Evolutionary conservation across 1,140 invertebrate species (phyloP), one percentile per base, ranked within the genome.

Genomic region (Drosophila ohnishii): DNA sequence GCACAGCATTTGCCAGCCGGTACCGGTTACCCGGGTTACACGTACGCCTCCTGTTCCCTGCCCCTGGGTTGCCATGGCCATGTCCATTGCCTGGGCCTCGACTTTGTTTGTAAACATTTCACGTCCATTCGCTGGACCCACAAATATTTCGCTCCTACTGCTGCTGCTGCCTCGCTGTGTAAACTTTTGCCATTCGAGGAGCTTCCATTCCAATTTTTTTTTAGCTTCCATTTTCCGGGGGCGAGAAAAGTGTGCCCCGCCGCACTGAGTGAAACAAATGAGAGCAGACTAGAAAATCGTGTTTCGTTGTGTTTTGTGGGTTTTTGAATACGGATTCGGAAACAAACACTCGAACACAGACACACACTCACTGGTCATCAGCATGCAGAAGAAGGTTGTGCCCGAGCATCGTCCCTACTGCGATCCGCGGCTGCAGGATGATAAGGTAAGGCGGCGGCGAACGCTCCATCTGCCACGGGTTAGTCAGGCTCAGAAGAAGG

Each of bases 81-180:
- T 60, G 35, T 40, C 40, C 48, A 42, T 14, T 51, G 50, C 48
- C 63, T 55, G 58, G 53, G 71, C 40, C 71, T 50, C 59, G 76
- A 88, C 79, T 83, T 87, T 88, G 84, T 88, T 88, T 88, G 87
- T 88, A 88, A 88, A 88, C 84, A 88, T 88, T 88, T 84, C 84
- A 88, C 84, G 84, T 87, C 76, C 72, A 80, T 80, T 80, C 72
- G 73, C 63, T 53, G 47, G 66, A 55, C 69, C 60, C 74, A 59
- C 75, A 85, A 83, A 78, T 71, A 71, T 71, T 72, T 59, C 65
- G 65, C 67, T 71, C 35, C 64, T 51, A 16, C 63, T 35, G 30
- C 58, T 65, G 13, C 53, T 22, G 22, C 25, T 22, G 44, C 67
- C 64, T 66, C 66, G 65, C 66, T 78, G 75, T 72, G 73, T 83